Conservation (phyloP, 2,888 invertebrate genomes). For the Leptopilina syphax region DNA sequence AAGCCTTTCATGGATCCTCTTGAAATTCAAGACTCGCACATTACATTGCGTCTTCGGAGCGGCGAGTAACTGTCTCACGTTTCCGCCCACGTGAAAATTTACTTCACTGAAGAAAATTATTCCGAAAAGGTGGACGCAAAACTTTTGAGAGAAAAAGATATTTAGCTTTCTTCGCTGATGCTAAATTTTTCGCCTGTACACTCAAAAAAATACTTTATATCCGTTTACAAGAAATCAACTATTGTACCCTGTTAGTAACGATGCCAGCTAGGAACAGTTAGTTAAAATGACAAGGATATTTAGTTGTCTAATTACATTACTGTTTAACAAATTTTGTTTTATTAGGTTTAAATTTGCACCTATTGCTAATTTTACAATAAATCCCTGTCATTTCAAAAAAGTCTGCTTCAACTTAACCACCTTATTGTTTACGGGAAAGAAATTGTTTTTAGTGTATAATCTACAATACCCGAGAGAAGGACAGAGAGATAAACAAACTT, state of each 20-base stretch:
- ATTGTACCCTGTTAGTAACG: too few species aligned
- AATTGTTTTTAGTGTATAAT: too few species aligned
- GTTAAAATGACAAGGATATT: too few species aligned
- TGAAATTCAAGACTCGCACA: slow-evolving; percentile 51
- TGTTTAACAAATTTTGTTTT: too few species aligned
- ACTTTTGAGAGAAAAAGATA: not conserved
- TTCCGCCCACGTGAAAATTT: slow-evolving; percentile 47
- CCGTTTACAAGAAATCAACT: too few species aligned
- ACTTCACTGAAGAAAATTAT: not conserved
- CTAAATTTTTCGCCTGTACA: not conserved
- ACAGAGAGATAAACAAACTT: not conserved
- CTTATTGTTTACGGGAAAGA: too few species aligned
- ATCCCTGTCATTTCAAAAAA: too few species aligned
- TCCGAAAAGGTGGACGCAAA: not conserved
- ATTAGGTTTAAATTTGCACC: too few species aligned
- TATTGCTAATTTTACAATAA: too few species aligned
- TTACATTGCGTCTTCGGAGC: slow-evolving; percentile 47
- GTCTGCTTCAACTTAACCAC: not conserved
- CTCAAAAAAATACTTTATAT: too few species aligned
- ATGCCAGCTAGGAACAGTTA: too few species aligned
- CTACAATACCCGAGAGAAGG: not conserved
- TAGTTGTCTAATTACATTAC: too few species aligned
- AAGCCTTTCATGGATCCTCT: slow-evolving; percentile 53
- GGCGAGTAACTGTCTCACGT: slow-evolving; percentile 45
- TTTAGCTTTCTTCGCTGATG: not conserved